phyloP scores from a whole-genome alignment of 2,797 vertebrate species.

The Phoxinus dragarum region DNA sequence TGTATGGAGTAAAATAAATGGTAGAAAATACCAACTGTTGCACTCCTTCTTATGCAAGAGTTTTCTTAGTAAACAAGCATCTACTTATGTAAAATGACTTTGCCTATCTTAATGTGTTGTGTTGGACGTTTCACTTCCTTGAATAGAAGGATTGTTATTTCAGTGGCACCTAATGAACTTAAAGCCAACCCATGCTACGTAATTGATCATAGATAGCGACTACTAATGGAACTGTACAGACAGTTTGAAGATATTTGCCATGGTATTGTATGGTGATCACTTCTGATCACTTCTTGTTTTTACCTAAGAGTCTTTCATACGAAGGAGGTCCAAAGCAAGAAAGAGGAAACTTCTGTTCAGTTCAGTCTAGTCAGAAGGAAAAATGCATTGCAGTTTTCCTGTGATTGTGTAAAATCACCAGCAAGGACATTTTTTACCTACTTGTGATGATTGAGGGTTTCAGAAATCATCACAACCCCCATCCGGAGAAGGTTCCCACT shows the following conservation, averaged over 20 bases:
- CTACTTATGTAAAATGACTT: not conserved
- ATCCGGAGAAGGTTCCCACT: not conserved
- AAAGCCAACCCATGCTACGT: not conserved
- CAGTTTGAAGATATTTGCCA: conserved; percentile 31
- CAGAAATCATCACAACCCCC: not conserved
- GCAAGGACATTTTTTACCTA: conserved; percentile 44
- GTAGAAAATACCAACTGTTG: not conserved
- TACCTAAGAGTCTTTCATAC: not conserved
- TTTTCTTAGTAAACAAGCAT: not conserved
- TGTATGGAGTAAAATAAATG: not conserved
- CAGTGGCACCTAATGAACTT: conserved; percentile 3
- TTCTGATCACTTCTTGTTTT: not conserved
- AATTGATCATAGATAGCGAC: not conserved
- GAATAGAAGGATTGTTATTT: conserved; percentile 11
- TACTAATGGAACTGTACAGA: conserved; percentile 49
- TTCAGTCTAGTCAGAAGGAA: conserved; percentile 63
- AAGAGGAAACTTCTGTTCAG: conserved; percentile 66
- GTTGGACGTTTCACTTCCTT: conserved; percentile 16
- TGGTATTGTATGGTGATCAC: not conserved
- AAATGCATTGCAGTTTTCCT: conserved; percentile 72
- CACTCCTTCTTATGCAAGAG: not conserved
- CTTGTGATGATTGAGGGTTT: conserved; percentile 53
- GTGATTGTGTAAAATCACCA: conserved; percentile 74
- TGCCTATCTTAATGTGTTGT: not conserved
- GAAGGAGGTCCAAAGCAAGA: conserved; percentile 26